Base-by-base conservation (phyloP, 2,113 vertebrate genomes). In the Eupsittula cactorum region DNA sequence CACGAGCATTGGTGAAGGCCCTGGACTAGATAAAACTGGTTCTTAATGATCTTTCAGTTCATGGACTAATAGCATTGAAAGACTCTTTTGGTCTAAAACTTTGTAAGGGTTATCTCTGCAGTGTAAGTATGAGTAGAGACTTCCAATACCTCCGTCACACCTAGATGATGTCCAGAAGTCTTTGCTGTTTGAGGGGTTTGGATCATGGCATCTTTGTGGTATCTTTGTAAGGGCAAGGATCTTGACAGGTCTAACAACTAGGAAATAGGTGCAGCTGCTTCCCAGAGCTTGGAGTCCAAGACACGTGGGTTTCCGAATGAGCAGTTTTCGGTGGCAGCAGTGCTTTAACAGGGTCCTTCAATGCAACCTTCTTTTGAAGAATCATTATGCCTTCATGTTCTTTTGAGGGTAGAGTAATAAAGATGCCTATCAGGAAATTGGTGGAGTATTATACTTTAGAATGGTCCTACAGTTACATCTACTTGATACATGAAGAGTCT, bases 161-260 rank as follows among this genome's bases (percentile, higher is more conserved):
- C 19, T 44, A 31, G 80, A 5, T 47, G 16, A 31, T 7, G 21
- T 9, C 41, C 63, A 67, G 33, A 42, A 69, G 21, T 24, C 12
- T 60, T 39, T 62, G 17, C 39, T 68, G 17, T 63, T 82, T 0
- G 9, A 35, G 52, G 52, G 11, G 21, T 13, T 71, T n/a, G 33
- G 35, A 7, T 37, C 0, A 0, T 50, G 73, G 10, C 13, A 33
- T 27, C 14, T 24, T 29, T 24, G 0, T 42, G 71, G 12, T 12
- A 28, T 25, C 19, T 28, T 31, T 27, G 50, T 67, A 41, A 63
- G 42, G 55, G 63, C 17, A 37, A 17, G 67, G 25, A 28, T 81
- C 53, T 31, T 49, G 27, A 35, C 8, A 18, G 33, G 33, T 46
- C 7, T 86, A 23, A 63, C 64, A 86, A 0, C 2, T 33, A 21